phyloP scores from a whole-genome alignment of 2,113 vertebrate genomes.

The Chiloscyllium plagiosum region DNA sequence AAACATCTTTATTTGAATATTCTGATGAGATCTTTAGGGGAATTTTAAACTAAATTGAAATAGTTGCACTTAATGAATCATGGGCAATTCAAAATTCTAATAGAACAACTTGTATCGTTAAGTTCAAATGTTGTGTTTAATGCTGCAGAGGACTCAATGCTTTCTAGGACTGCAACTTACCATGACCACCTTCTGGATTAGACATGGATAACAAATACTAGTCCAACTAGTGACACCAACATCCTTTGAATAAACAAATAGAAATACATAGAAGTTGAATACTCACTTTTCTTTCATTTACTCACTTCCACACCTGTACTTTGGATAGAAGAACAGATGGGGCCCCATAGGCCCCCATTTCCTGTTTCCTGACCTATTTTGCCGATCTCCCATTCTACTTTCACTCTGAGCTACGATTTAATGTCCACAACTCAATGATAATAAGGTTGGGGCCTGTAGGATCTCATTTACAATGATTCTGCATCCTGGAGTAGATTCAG shows the following conservation, averaged over 20 bases:
- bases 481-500: too few species aligned
- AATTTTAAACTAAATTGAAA: neutral
- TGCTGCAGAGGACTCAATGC: neutral
- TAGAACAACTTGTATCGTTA: neutral
- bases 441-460: neutral
- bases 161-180: neutral
- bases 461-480: too few species aligned
- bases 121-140: neutral
- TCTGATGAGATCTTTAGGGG: neutral
- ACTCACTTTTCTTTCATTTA: neutral
- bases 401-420: neutral
- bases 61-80: neutral
- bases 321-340: slow-evolving; percentile 37
- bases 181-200: neutral
- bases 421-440: neutral
- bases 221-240: neutral
- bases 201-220: neutral
- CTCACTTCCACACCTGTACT: neutral
- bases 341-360: neutral
- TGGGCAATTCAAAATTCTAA: neutral
- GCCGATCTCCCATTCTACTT: neutral
- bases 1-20: neutral
- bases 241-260: neutral
- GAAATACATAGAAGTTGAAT: neutral
- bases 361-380: neutral